A percentile compares a stretch with the other conserved stretches of the same genome.
Evolutionary conservation across 2,888 invertebrate genomes (phyloP).

Genomic region (Eristalis intricaria): DNA sequence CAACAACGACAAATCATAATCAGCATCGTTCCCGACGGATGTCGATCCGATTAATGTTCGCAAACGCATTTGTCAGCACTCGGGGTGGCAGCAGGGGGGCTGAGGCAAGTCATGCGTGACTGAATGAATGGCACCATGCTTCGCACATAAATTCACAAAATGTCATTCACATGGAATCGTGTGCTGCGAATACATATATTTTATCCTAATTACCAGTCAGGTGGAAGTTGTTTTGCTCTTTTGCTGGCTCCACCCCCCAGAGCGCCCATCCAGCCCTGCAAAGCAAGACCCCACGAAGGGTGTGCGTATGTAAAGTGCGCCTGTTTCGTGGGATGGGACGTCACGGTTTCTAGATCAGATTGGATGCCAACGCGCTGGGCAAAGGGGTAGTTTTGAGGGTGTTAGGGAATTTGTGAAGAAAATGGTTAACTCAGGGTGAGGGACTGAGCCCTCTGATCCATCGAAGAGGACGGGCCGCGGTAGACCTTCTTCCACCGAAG

Average conservation of each 20-base stretch:
- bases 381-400: no score
- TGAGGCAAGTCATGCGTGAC: neutral
- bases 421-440: no score
- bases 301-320: neutral
- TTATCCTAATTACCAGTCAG: neutral
- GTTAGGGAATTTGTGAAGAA: no score
- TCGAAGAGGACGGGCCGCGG: no score
- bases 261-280: neutral
- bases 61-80: neutral
- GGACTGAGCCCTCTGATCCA: no score
- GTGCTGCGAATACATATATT: neutral
- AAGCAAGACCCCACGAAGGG: neutral
- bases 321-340: no score
- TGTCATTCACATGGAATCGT: neutral
- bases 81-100: neutral
- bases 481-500: no score
- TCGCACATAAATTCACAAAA: neutral
- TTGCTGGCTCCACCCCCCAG: neutral
- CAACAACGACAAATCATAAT: neutral
- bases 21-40: neutral
- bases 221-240: neutral
- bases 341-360: no score
- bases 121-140: neutral
- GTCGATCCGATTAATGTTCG: neutral
- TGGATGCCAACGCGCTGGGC: no score